A percentile compares a stretch with the other conserved stretches of the same genome.
Evolutionary conservation across 2,113 vertebrate species (phyloP).

Genomic region (Asarcornis scutulata): DNA sequence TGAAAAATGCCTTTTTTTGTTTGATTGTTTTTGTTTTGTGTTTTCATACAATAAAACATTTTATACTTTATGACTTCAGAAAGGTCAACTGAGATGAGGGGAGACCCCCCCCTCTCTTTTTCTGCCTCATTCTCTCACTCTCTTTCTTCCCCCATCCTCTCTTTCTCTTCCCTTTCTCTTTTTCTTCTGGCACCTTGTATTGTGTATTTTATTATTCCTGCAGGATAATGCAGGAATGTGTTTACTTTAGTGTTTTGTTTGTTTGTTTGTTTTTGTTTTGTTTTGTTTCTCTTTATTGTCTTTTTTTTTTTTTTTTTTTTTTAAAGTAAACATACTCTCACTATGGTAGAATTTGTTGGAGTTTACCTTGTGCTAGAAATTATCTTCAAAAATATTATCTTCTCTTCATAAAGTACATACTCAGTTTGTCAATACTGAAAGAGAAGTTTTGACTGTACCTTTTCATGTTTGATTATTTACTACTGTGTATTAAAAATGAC

Average conservation of each 20-base stretch:
- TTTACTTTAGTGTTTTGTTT: background rate
- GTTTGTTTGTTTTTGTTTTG: too few species aligned
- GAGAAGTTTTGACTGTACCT: background rate
- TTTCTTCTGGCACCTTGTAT: background rate
- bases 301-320: background rate
- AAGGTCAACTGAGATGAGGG: conserved; percentile 10
- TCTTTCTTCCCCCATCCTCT: too few species aligned
- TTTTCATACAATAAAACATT: conserved; percentile 10
- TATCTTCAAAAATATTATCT: background rate
- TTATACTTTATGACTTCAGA: conserved; percentile 29
- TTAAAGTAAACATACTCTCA: background rate
- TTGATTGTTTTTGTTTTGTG: background rate
- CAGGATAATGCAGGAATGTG: background rate
- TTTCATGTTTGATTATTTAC: background rate
- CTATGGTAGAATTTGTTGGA: background rate
- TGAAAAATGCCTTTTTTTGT: background rate
- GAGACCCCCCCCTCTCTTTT: background rate
- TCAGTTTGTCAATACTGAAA: background rate
- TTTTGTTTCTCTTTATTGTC: background rate
- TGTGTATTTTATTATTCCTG: conserved; percentile 7
- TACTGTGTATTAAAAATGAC: background rate
- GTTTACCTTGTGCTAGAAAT: background rate
- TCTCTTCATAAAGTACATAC: background rate
- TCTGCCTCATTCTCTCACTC: too few species aligned
- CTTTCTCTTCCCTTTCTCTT: background rate